Base-by-base conservation (phyloP, 2,797 vertebrate species). In the Onychomys leucogaster region DNA sequence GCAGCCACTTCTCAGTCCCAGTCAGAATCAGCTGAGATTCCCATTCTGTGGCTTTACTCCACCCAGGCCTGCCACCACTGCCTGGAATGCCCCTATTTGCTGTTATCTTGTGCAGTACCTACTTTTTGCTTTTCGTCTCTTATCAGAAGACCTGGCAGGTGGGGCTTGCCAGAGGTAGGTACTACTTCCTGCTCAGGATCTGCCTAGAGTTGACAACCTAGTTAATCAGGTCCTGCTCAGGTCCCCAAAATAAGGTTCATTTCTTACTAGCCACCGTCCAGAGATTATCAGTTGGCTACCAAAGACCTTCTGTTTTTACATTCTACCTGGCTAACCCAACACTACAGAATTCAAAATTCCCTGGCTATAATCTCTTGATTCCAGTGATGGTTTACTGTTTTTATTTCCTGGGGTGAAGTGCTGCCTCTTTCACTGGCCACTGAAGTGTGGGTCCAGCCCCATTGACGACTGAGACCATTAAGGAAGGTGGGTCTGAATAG, bases 261-360 rank as follows among this genome's bases (percentile, higher is more conserved):
- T 59, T 90, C 71, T 94, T 2, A 4, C 57, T 32, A 65, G 32
- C 61, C 25, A 57, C 4, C 12, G 90, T 34, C 32, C 37, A 83
- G 10, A 25, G 69, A 29, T 0, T 67, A 63, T 41, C 10, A 32
- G 63, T 0, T 85, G 25, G 75, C 25, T 52, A 75, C n/a, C 10
- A 5, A 90, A 69, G 21, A 65, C 43, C 49, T 37, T 84, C 34
- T 86, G 32, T 76, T 95, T 46, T 80, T 63, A 80, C 34, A 29
- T 52, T 55, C 63, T 34, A 4, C 84, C 23, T 63, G 67, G 41
- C 57, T 76, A 34, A 32, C 29, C 82, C 37, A 94, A n/a, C 34
- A 76, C 16, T 65, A 86, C 4, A 91, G 16, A 84, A 82, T 63
- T 96, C 7, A 90, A 23, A 84, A 92, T 90, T 63, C 85, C 16